Evolutionary conservation across 2,113 vertebrate species (phyloP), one percentile per base, ranked within the genome.

Genomic region (Paramisgurnus dabryanus): DNA sequence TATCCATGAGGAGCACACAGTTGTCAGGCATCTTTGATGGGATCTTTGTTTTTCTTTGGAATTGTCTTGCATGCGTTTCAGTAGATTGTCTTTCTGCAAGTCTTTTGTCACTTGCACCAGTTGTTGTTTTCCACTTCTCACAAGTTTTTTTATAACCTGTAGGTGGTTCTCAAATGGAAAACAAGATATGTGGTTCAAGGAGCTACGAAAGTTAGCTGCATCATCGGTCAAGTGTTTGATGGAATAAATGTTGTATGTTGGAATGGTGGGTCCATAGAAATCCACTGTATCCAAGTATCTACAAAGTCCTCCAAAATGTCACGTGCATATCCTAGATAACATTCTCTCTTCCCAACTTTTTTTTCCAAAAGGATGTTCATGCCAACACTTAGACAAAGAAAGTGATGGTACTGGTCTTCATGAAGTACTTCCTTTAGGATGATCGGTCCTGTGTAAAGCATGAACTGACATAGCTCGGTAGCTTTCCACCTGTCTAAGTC

Each of bases 161-260:
- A 67, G 12, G 17, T 67, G 41, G 65, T 67, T 67, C 65, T 67
- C 66, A 47, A 67, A 67, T 9, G 43, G n/a, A 49, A 22, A 49
- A 49, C 43, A 47, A 10, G 66, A 67, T 10, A 67, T 67, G 6
- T 67, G 1, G 9, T 45, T 47, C 15, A 67, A 22, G 11, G 66
- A 47, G 41, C 66, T 45, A 4, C 11, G 17, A 9, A 67, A 47
- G 41, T 67, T 45, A 18, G 17, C n/a, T 17, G 40, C 3, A 18
- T 67, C 66, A 67, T 67, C 66, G 18, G 66, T 5, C 13, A 67
- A 47, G 9, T 67, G 66, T 67, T 67, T 67, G 15, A 67, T n/a
- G 17, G 41, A 45, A 47, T 67, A 41, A 18, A 45, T 47, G 41
- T 67, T 47, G 9, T 67, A 67, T 11, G 41, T 11, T 45, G 41